A percentile compares a stretch with the other conserved stretches of the same genome.
phyloP scores from a whole-genome alignment of 2,113 vertebrate species.

The Phrynosoma platyrhinos region DNA sequence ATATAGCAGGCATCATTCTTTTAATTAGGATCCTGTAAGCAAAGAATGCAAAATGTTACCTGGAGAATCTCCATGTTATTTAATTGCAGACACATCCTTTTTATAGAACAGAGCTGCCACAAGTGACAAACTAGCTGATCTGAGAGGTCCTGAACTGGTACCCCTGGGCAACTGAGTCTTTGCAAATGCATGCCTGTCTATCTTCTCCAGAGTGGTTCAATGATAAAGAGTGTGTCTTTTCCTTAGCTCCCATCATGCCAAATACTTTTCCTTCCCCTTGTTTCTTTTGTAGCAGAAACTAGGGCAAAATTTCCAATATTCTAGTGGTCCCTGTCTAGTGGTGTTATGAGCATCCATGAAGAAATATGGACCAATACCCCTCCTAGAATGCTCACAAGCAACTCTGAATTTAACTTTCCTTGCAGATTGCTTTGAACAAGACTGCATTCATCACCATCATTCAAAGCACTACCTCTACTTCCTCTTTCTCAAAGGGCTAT shows the following conservation, averaged over 20 bases:
- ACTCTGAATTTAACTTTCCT: neutral
- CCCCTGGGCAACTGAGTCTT: neutral
- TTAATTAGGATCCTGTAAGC: slow-evolving; percentile 33
- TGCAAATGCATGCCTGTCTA: neutral
- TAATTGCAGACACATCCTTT: neutral
- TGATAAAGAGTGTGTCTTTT: neutral
- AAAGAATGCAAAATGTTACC: slow-evolving; percentile 26
- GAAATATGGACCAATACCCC: neutral
- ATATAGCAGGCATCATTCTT: slow-evolving; percentile 92
- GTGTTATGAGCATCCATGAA: neutral
- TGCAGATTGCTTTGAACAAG: neutral
- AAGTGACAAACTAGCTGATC: neutral
- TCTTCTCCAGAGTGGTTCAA: neutral
- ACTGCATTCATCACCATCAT: neutral
- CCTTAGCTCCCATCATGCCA: neutral
- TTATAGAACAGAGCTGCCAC: neutral
- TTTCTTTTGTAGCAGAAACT: neutral
- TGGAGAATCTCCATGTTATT: neutral
- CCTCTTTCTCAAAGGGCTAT: neutral
- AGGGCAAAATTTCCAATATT: too few relatives aligned
- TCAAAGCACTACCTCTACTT: neutral
- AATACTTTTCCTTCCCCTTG: neutral
- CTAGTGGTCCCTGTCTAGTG: neutral
- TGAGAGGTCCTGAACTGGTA: neutral
- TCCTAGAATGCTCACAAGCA: neutral